Evolutionary conservation across 1,140 invertebrate genomes (phyloP), one percentile per base, ranked within the genome.

Genomic region (Phymastichus coffea): DNA sequence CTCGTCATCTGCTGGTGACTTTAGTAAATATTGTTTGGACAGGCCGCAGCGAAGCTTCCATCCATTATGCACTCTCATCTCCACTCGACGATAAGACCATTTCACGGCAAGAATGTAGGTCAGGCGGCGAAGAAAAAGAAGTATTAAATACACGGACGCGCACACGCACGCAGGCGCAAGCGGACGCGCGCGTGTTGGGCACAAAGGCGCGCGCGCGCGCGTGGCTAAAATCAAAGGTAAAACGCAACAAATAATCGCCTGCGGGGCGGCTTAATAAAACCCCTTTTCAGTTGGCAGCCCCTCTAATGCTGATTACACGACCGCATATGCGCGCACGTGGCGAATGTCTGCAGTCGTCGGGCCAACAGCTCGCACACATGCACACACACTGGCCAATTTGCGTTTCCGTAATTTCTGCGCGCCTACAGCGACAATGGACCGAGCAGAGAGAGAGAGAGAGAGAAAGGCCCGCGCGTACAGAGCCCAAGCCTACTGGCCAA

Each of bases 1-100:
- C n/a, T n/a, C 70, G 75, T 78, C 75, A 77, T 79, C 77, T 80
- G 76, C 63, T 69, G 71, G 74, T 79, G 78, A 79, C 76, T 79
- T 79, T 74, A 69, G 38, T 17, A 17, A 40, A 17, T 40, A 40
- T 40, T 40, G 17, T 17, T 40, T n/a, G n/a, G 17, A n/a, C n/a
- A n/a, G 38, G 8, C 10, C 4, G 8, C 38, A 40, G 7, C 7
- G 14, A 33, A 8, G 6, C 14, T 33, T 33, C 14, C 14, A 14
- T 14, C 14, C n/a, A n/a, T n/a, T n/a, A n/a, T n/a, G n/a, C n/a
- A n/a, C n/a, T n/a, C n/a, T n/a, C n/a, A n/a, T n/a, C n/a, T n/a
- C n/a, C n/a, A n/a, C n/a, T n/a, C n/a, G n/a, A n/a, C n/a, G n/a
- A n/a, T n/a, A n/a, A n/a, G n/a, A n/a, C n/a, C n/a, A n/a, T n/a